These are phyloP conservation scores for Dissostichus mawsoni DNA, from an alignment of 2,113 vertebrate species.

Conservation along the genomic window DNA sequence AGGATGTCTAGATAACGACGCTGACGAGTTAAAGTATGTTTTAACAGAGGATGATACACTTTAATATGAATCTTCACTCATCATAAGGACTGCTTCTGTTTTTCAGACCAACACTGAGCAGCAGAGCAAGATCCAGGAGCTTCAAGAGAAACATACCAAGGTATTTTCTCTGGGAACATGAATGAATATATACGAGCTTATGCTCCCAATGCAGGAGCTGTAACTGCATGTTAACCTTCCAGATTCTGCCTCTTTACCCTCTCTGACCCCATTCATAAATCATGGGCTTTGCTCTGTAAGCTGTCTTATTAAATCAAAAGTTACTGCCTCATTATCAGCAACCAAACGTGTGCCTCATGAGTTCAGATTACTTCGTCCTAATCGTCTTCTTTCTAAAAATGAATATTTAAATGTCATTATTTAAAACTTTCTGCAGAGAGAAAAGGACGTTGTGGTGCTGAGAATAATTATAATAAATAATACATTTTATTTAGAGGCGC, in stretches of 20 bases:
- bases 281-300: neutral
- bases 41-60: too few species aligned
- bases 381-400: slow-evolving; percentile 29
- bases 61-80: neutral
- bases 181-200: slow-evolving; percentile 55
- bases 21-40: too few species aligned
- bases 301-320: slow-evolving; percentile 23
- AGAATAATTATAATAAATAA: too few species aligned
- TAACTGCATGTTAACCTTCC: slow-evolving; percentile 41
- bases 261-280: slow-evolving; percentile 22
- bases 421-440: slow-evolving; percentile 2
- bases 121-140: slow-evolving; percentile 94
- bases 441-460: neutral
- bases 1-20: too few species aligned
- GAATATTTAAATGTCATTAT: slow-evolving; percentile 22
- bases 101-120: slow-evolving; percentile 93
- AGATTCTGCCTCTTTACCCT: slow-evolving; percentile 21
- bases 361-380: slow-evolving; percentile 25
- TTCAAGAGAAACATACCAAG: slow-evolving; percentile 96
- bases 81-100: slow-evolving; percentile 11
- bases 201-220: slow-evolving; percentile 32
- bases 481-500: too few species aligned
- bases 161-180: slow-evolving; percentile 72
- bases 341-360: slow-evolving; percentile 12
- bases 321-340: slow-evolving; percentile 40